These are phyloP conservation scores for Cheilosia pagana DNA, from an alignment of 2,888 invertebrate genomes.

Conservation along the genomic window DNA sequence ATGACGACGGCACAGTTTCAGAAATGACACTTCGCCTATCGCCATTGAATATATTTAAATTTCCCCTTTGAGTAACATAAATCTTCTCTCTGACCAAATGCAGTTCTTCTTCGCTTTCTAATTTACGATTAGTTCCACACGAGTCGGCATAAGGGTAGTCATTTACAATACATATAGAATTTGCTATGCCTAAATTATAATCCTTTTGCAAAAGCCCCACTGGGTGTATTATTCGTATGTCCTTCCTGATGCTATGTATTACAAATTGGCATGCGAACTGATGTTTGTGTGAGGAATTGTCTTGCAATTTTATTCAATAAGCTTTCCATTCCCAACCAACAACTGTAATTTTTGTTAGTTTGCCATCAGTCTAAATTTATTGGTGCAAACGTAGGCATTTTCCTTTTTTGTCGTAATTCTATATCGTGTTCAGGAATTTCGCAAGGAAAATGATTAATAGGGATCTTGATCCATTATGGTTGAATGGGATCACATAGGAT, in stretches of 20 bases:
- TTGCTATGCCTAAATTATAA: slow-evolving; percentile 26
- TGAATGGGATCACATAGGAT: slow-evolving; percentile 46
- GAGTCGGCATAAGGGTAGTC: slow-evolving; percentile 12
- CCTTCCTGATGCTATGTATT: not conserved
- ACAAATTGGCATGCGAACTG: slow-evolving; percentile 31
- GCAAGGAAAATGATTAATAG: slow-evolving; percentile 49
- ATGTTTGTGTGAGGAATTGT: slow-evolving; percentile 16
- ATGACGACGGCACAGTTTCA: no score
- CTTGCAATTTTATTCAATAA: slow-evolving; percentile 40
- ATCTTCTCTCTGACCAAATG: not conserved
- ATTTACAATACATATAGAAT: not conserved
- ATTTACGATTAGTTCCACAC: slow-evolving; percentile 25
- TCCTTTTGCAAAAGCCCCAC: not conserved
- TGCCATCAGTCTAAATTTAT: not conserved
- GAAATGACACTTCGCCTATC: no score
- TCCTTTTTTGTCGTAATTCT: slow-evolving; percentile 20
- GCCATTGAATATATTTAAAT: no score
- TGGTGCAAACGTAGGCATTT: not conserved
- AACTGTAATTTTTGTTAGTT: not conserved
- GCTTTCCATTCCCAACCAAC: not conserved
- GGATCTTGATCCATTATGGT: slow-evolving; percentile 43
- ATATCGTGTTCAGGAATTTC: slow-evolving; percentile 15
- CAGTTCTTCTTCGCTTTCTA: slow-evolving; percentile 21
- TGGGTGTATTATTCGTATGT: not conserved
- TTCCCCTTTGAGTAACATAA: no score